Evolutionary conservation across 2,797 vertebrate genomes (phyloP), one percentile per base, ranked within the genome.

Genomic region (Enteromius radiatus): DNA sequence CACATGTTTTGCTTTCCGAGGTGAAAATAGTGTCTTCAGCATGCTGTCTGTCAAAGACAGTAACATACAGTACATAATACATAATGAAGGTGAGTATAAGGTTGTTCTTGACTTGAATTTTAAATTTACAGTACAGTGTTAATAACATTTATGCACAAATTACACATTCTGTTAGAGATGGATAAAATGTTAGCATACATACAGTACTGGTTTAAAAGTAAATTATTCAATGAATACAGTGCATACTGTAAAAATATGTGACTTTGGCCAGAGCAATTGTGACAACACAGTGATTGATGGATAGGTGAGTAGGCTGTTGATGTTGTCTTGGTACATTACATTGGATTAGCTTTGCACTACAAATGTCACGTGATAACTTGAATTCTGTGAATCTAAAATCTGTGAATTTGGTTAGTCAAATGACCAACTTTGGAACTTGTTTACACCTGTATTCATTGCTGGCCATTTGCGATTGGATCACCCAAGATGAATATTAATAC

Each of bases 401-500:
- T 73, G 47, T 73, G 5, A 52, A 36, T 74, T 21, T 54, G 31
- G 19, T 74, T 52, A 36, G 33, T 54, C 47, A 74, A 23, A 41
- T 59, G 7, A 41, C 52, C 38, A 75, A 41, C n/a, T 75, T 26
- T 59, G 12, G 33, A 54, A 33, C 49, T 33, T 56, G 19, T 74
- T 74, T 54, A 36, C 47, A 54, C 47, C 71, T 36, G 47, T 74
- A 23, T 38, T 74, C 21, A 38, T n/a, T 38, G 71, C 49, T 56
- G 49, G 36, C 3, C 49, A 54, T 31, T 52, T 73, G 47, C 5
- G 1, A 38, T 41, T 0, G 52, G 36, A 76, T 59, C 73, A 59
- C 52, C 73, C 73, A 76, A 41, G 54, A 63, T 63, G 56, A 76
- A 63, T 76, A 63, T 76, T 61, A 76, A 76, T 61, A 45, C 17